Conservation (phyloP, 2,113 vertebrate species). For the Odocoileus virginianus region DNA sequence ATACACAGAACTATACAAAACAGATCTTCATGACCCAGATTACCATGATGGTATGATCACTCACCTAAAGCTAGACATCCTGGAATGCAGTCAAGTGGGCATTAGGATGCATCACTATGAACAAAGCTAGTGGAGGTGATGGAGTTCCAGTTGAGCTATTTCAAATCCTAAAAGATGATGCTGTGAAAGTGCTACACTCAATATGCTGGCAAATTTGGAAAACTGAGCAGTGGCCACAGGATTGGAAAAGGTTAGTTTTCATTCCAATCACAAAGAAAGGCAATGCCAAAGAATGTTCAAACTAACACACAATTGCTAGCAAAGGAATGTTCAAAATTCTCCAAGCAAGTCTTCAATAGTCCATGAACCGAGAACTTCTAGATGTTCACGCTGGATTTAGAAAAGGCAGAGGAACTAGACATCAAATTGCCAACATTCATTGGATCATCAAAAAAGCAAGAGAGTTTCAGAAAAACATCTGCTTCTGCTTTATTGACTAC, state of each 20-base stretch:
- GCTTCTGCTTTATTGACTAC: not conserved
- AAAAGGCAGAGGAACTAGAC: not conserved
- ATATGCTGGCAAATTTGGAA: not conserved
- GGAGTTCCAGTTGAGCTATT: not conserved
- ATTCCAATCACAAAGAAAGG: not conserved
- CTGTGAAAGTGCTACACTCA: not conserved
- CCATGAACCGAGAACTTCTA: not conserved
- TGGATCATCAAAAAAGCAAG: not conserved
- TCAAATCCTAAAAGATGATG: not conserved
- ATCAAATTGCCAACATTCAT: not conserved
- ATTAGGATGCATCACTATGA: not conserved
- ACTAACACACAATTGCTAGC: not conserved
- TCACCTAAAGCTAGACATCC: not conserved
- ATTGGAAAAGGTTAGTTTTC: not conserved
- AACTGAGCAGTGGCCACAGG: not conserved
- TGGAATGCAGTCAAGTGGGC: not conserved
- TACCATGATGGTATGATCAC: not conserved
- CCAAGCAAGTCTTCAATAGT: not conserved
- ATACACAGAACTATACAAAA: not conserved
- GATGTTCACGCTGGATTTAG: not conserved
- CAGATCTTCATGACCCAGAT: not conserved
- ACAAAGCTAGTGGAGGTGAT: not conserved
- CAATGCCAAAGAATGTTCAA: not conserved
- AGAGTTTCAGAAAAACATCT: not conserved
- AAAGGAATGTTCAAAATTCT: not conserved